A percentile compares a stretch with the other conserved stretches of the same genome.
These are phyloP conservation scores for Habropoda laboriosa DNA, from an alignment of 1,140 invertebrate species.

Conservation along the genomic window DNA sequence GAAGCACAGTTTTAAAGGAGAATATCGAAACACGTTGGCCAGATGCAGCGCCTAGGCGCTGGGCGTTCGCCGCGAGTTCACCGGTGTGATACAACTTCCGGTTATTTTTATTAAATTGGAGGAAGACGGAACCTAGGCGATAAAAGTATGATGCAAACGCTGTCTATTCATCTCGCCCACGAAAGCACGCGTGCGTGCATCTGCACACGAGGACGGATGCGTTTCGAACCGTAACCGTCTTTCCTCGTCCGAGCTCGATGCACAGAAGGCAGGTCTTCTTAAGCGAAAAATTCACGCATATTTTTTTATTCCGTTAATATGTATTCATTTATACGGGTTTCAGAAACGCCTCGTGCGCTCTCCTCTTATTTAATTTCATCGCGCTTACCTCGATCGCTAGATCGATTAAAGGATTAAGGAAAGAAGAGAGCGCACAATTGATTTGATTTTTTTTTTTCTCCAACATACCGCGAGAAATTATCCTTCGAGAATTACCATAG, in stretches of 20 bases:
- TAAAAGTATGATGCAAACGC: conserved; percentile 53
- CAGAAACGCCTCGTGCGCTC: background rate
- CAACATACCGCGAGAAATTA: background rate
- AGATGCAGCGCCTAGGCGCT: background rate
- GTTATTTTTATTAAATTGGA: conserved; percentile 53
- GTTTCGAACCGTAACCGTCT: conserved; percentile 64
- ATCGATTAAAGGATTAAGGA: background rate
- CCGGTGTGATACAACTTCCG: conserved; percentile 53
- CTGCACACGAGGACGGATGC: conserved; percentile 56
- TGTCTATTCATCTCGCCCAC: conserved; percentile 46
- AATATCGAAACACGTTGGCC: background rate
- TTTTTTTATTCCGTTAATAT: background rate
- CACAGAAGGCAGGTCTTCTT: conserved; percentile 1
- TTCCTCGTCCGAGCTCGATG: conserved; percentile 42
- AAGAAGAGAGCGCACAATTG: background rate
- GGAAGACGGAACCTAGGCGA: conserved; percentile 51
- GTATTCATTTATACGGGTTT: too few species aligned
- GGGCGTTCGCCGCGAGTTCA: conserved; percentile 4
- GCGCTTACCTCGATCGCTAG: background rate
- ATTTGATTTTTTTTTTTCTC: too few species aligned
- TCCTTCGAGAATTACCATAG: too few species aligned
- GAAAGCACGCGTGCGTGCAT: conserved; percentile 57
- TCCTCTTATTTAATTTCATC: background rate
- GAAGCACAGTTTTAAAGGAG: background rate
- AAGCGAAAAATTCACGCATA: conserved; percentile 9